Conservation (phyloP, 2,113 vertebrate species). For the Desmodus rotundus region DNA sequence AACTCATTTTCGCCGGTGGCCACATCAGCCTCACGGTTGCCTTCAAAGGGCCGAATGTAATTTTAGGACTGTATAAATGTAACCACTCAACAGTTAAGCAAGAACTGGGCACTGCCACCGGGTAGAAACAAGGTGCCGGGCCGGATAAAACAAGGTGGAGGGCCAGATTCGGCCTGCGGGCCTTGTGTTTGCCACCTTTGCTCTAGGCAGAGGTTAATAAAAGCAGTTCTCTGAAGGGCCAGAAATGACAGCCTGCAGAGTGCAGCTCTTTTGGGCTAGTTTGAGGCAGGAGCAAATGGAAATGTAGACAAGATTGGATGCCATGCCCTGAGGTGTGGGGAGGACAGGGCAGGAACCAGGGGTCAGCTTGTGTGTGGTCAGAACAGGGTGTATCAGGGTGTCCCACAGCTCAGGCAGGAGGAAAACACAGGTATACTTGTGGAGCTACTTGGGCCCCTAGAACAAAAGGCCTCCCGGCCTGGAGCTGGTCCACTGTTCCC, state of each 20-base stretch:
- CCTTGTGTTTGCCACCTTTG: too few relatives aligned
- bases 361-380: not conserved
- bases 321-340: not conserved
- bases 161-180: too few relatives aligned
- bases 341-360: not conserved
- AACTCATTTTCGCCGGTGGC: too few relatives aligned
- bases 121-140: too few relatives aligned
- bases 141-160: too few relatives aligned
- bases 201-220: not conserved
- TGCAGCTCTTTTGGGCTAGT: not conserved
- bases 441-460: not conserved
- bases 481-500: not conserved
- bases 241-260: not conserved
- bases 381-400: accelerated
- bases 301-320: not conserved
- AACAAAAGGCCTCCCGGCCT: not conserved
- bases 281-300: not conserved
- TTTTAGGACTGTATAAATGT: too few relatives aligned
- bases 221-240: not conserved
- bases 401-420: not conserved
- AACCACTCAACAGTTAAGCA: too few relatives aligned
- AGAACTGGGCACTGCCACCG: too few relatives aligned
- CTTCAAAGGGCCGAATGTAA: too few relatives aligned
- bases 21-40: too few relatives aligned
- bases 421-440: not conserved